These are phyloP conservation scores for Chrysochloris asiatica DNA, from an alignment of 2,113 vertebrate genomes.

Conservation along the genomic window DNA sequence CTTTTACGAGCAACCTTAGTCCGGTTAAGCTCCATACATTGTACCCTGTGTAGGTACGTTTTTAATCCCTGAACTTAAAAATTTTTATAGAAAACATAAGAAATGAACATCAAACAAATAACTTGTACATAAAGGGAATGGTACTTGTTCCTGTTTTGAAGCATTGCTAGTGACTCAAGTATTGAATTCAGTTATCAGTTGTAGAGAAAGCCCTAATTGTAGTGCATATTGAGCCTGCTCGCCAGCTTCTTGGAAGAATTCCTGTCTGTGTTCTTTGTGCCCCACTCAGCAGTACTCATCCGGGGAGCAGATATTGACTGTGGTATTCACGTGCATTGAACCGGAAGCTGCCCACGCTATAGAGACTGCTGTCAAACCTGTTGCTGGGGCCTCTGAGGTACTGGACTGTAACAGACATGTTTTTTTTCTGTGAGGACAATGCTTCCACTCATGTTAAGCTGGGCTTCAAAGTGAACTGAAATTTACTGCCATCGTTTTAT, in stretches of 20 bases:
- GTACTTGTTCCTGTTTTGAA: conserved; percentile 57
- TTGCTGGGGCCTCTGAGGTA: conserved; percentile 84
- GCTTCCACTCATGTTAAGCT: conserved; percentile 83
- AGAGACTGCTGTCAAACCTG: conserved; percentile 87
- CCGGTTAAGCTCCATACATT: not conserved
- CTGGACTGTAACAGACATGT: conserved; percentile 84
- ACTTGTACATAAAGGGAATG: not conserved
- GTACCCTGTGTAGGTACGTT: not conserved
- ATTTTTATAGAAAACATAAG: not conserved
- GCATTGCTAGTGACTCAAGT: conserved; percentile 72
- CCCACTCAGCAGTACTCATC: conserved; percentile 84
- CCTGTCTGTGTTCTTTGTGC: conserved; percentile 86
- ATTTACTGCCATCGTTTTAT: conserved; percentile 75
- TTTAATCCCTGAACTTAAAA: not conserved
- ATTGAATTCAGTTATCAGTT: conserved; percentile 73
- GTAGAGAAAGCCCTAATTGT: conserved; percentile 78
- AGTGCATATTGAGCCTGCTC: conserved; percentile 73
- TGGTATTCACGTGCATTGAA: conserved; percentile 86
- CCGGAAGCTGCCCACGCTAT: conserved; percentile 84
- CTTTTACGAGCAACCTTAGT: not conserved
- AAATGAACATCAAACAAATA: not conserved
- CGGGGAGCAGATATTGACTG: conserved; percentile 85
- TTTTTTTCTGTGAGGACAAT: conserved; percentile 80
- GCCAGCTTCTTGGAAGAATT: conserved; percentile 82
- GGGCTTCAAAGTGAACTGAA: conserved; percentile 81